Evolutionary conservation across 2,888 invertebrate genomes (phyloP).

Genomic region (Agriopis marginaria): DNA sequence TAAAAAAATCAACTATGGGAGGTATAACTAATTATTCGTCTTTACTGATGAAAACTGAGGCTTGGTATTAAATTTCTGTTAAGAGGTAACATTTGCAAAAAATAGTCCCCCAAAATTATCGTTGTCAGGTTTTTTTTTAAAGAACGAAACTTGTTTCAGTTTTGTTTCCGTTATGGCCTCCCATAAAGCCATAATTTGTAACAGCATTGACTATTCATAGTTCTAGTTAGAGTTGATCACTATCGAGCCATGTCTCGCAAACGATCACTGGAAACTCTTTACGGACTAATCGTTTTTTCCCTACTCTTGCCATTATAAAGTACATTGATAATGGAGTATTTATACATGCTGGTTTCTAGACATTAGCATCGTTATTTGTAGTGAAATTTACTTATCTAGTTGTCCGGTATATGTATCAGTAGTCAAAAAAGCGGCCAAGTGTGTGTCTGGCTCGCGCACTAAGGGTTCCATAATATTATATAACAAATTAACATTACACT

Average conservation of each 20-base stretch:
- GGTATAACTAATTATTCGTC: too few relatives aligned
- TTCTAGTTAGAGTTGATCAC: constrained; percentile 52
- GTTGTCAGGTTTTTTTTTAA: too few relatives aligned
- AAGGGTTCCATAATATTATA: too few relatives aligned
- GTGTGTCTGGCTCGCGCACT: too few relatives aligned
- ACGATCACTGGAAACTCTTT: constrained; percentile 24
- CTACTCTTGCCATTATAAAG: constrained; percentile 18
- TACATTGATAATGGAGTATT: constrained; percentile 13
- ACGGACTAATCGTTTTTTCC: constrained; percentile 29
- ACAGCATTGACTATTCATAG: constrained; percentile 54
- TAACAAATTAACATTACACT: too few relatives aligned
- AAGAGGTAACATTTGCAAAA: too few relatives aligned
- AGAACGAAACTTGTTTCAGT: not conserved
- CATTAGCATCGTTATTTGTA: constrained; percentile 16
- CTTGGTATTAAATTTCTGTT: too few relatives aligned
- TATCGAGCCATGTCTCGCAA: constrained; percentile 36
- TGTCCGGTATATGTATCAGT: not conserved
- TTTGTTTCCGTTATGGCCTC: constrained; percentile 10
- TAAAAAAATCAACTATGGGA: too few relatives aligned
- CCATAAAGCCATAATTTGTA: constrained; percentile 19
- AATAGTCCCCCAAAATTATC: too few relatives aligned
- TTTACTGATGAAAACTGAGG: too few relatives aligned
- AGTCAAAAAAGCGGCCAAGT: too few relatives aligned
- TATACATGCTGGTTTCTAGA: constrained; percentile 14
- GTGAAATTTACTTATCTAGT: constrained; percentile 3